phyloP scores from a whole-genome alignment of 2,113 vertebrate genomes.

The Corythaeola cristata region DNA sequence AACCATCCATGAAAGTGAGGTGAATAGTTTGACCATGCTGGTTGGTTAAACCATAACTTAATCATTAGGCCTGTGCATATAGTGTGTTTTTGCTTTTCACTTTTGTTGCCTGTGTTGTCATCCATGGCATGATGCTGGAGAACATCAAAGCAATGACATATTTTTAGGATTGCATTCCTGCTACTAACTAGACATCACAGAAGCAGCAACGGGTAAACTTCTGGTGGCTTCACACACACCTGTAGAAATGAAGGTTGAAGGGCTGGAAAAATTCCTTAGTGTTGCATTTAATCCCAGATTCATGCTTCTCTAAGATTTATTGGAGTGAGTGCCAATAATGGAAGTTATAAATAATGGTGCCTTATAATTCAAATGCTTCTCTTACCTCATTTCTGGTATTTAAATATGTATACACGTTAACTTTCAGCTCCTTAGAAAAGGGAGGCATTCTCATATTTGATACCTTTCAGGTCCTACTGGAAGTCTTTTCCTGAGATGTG shows the following conservation, averaged over 20 bases:
- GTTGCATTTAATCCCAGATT: slow-evolving; percentile 26
- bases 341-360: slow-evolving; percentile 79
- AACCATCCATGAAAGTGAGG: neutral
- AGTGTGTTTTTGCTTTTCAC: neutral
- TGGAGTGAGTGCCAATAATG: slow-evolving; percentile 73
- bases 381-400: slow-evolving; percentile 75
- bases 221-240: slow-evolving; percentile 23
- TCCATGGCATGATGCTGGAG: slow-evolving; percentile 31
- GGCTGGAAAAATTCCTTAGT: slow-evolving; percentile 18
- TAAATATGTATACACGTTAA: slow-evolving; percentile 39
- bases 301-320: slow-evolving; percentile 43
- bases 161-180: neutral
- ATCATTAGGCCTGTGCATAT: slow-evolving; percentile 24
- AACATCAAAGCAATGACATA: slow-evolving; percentile 36
- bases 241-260: slow-evolving; percentile 48
- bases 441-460: neutral
- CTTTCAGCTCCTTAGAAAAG: slow-evolving; percentile 19
- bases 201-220: neutral
- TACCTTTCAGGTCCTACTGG: slow-evolving; percentile 20
- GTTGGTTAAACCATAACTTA: slow-evolving; percentile 19
- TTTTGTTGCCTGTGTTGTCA: slow-evolving; percentile 13
- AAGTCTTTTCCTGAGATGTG: neutral
- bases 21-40: neutral
- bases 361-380: slow-evolving; percentile 72
- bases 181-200: slow-evolving; percentile 27